Percentiles rank a stretch among this genome's conserved stretches.
These are phyloP conservation scores for Zhuqinia jingwanae DNA, from an alignment of 2,888 invertebrate genomes.

Conservation along the genomic window DNA sequence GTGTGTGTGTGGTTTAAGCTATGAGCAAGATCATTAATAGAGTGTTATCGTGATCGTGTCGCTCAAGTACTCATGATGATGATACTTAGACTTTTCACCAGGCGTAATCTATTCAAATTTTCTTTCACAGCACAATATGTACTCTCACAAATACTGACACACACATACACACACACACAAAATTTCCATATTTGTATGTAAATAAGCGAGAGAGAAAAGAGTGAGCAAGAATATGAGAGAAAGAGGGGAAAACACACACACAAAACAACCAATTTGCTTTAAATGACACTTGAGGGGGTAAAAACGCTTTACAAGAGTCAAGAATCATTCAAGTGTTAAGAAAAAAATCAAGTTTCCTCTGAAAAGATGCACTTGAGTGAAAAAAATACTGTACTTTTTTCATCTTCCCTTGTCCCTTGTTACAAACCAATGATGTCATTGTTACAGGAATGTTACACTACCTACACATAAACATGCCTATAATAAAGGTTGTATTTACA, in stretches of 20 bases:
- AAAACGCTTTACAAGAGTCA: constrained; percentile 43
- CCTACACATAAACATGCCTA: no score
- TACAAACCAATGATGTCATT: no score
- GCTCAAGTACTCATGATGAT: constrained; percentile 33
- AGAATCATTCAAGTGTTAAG: constrained; percentile 36
- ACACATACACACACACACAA: neutral
- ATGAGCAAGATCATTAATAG: constrained; percentile 14
- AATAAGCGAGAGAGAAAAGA: no score
- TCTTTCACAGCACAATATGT: neutral
- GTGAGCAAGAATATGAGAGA: no score
- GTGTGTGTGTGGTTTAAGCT: neutral
- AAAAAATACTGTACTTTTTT: neutral
- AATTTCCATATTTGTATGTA: no score
- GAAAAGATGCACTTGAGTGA: neutral
- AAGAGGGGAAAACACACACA: neutral
- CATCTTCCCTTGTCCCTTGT: no score
- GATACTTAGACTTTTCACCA: constrained; percentile 37
- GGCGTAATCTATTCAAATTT: constrained; percentile 16
- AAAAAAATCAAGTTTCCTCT: constrained; percentile 17
- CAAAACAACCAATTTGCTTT: constrained; percentile 49
- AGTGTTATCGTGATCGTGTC: constrained; percentile 19
- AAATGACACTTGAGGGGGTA: constrained; percentile 48
- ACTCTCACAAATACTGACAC: neutral
- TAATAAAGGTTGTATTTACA: no score
- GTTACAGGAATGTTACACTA: no score